phyloP scores from a whole-genome alignment of 2,113 vertebrate species.

The Turdus rufiventris region DNA sequence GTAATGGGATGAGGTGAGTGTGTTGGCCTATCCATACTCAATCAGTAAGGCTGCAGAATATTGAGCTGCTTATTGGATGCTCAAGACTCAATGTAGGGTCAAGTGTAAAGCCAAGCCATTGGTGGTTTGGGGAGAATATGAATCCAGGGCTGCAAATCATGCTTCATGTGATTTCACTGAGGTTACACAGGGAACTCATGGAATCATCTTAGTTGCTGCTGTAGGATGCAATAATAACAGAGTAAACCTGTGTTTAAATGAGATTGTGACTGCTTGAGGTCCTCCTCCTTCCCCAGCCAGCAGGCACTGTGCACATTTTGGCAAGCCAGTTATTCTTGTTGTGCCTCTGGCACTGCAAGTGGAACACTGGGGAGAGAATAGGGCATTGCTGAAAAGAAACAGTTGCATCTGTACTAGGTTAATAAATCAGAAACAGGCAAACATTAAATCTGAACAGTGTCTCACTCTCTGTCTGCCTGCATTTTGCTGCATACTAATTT shows the following conservation, averaged over 20 bases:
- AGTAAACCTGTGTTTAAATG: background rate
- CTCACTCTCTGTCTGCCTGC: background rate
- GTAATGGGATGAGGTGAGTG: background rate
- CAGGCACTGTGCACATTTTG: background rate
- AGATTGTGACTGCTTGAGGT: background rate
- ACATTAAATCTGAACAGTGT: background rate
- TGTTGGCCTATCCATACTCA: background rate
- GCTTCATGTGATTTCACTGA: background rate
- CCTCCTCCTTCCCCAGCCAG: background rate
- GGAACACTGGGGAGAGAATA: slow-evolving; percentile 3
- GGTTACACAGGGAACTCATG: background rate
- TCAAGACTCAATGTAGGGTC: background rate
- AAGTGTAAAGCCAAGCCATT: background rate
- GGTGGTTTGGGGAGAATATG: background rate
- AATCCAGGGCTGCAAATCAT: background rate
- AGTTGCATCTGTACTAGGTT: background rate
- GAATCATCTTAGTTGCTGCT: background rate
- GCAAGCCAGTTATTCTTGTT: background rate
- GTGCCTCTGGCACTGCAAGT: background rate
- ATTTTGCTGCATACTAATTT: slow-evolving; percentile 29
- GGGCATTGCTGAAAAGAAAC: background rate
- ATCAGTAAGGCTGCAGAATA: background rate
- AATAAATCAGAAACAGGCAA: slow-evolving; percentile 39
- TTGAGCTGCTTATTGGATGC: background rate
- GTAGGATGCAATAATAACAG: background rate